A percentile compares a stretch with the other conserved stretches of the same genome.
These are phyloP conservation scores for Lottia gigantea DNA, from an alignment of 2,888 invertebrate genomes.

Conservation along the genomic window DNA sequence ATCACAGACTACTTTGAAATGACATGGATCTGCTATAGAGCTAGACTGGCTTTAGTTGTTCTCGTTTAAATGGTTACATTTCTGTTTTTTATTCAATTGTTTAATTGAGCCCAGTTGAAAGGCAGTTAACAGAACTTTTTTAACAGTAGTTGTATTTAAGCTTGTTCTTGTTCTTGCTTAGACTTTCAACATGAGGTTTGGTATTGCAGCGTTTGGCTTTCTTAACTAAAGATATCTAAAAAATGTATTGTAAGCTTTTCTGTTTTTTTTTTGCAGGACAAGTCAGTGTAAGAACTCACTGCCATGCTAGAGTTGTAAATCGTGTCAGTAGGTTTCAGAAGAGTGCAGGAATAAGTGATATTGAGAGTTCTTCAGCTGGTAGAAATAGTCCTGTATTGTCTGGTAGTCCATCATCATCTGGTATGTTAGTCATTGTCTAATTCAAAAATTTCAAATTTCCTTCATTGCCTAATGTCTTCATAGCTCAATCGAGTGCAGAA, in stretches of 20 bases:
- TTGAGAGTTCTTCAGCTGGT: slow-evolving; percentile 71
- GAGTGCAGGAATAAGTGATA: slow-evolving; percentile 85
- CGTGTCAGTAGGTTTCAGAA: slow-evolving; percentile 93
- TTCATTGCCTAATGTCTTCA: no score
- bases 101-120: no score
- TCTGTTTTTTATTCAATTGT: no score
- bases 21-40: no score
- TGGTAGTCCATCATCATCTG: slow-evolving; percentile 64
- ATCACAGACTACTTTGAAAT: no score
- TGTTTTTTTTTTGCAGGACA: slow-evolving; percentile 71
- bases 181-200: background rate
- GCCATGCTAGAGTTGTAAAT: slow-evolving; percentile 81
- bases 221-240: no score
- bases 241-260: background rate
- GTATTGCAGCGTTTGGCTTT: background rate
- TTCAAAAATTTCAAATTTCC: background rate
- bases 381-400: slow-evolving; percentile 76
- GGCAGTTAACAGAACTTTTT: no score
- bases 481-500: no score
- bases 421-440: slow-evolving; percentile 16
- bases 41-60: no score
- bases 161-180: no score
- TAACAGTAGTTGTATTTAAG: no score
- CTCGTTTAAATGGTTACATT: no score
- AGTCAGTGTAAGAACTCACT: slow-evolving; percentile 91